A percentile compares a stretch with the other conserved stretches of the same genome.
These are phyloP conservation scores for Zootermopsis nevadensis DNA, from an alignment of 2,888 invertebrate species.

Conservation along the genomic window DNA sequence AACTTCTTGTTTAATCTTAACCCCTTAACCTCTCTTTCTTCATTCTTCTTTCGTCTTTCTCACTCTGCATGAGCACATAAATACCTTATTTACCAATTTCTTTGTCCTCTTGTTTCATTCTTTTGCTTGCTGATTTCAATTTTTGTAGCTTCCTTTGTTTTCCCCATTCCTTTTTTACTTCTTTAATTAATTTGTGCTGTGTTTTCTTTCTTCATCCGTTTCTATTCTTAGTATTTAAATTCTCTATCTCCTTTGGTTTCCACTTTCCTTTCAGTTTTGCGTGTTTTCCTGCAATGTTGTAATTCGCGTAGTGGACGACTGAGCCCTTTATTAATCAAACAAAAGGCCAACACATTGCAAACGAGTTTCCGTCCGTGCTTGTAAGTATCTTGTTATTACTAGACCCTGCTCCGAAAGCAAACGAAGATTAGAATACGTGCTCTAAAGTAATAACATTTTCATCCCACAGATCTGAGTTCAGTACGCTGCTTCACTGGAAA, in stretches of 20 bases:
- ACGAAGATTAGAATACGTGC: constrained; percentile 1
- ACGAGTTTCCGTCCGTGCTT: neutral
- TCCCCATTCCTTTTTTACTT: neutral
- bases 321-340: neutral
- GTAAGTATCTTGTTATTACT: neutral
- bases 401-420: neutral
- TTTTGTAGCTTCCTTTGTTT: neutral
- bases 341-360: neutral
- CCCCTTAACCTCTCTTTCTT: too few species aligned
- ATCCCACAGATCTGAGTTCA: neutral
- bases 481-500: neutral
- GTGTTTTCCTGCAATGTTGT: neutral
- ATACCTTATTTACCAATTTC: too few species aligned
- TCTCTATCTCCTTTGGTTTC: too few species aligned
- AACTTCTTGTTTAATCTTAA: too few species aligned
- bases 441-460: neutral
- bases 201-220: neutral
- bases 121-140: too few species aligned
- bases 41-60: too few species aligned
- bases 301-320: neutral
- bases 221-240: too few species aligned
- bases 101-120: too few species aligned
- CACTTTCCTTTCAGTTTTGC: neutral
- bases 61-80: too few species aligned
- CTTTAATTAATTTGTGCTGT: neutral